phyloP scores from a whole-genome alignment of 37 sponge, comb jelly and placozoan species.

The Petrosia ficiformis region DNA sequence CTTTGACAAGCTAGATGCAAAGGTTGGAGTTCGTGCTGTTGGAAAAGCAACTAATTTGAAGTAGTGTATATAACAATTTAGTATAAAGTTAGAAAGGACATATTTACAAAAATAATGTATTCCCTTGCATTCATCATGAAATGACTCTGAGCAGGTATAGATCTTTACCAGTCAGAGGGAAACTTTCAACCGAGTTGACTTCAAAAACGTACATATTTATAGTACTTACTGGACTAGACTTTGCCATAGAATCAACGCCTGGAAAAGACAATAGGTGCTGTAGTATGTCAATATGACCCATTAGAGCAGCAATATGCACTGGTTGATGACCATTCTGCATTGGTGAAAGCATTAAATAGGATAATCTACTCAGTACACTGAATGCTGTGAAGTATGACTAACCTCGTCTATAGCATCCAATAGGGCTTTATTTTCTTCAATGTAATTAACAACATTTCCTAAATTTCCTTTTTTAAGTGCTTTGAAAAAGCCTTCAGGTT shows the following conservation, averaged over 20 bases:
- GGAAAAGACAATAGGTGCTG: conserved; percentile 2
- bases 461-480: conserved; percentile 9
- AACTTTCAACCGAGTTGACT: neutral
- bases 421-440: neutral
- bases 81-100: no score
- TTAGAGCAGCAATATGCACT: conserved; percentile 11
- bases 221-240: neutral
- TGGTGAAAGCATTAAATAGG: no score
- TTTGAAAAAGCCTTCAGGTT: neutral
- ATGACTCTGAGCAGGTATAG: no score
- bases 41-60: no score
- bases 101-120: no score
- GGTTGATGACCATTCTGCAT: conserved; percentile 15
- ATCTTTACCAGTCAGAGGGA: no score
- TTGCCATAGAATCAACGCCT: neutral
- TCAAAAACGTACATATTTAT: neutral
- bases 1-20: conserved; percentile 3
- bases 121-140: no score
- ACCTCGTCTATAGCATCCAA: neutral
- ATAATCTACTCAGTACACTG: neutral
- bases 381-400: no score
- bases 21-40: conserved; percentile 10
- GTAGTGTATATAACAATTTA: no score
- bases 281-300: conserved; percentile 17
- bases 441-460: neutral